These are phyloP conservation scores for Brachionus plicatilis DNA, from an alignment of 1,140 invertebrate species.

Conservation along the genomic window DNA sequence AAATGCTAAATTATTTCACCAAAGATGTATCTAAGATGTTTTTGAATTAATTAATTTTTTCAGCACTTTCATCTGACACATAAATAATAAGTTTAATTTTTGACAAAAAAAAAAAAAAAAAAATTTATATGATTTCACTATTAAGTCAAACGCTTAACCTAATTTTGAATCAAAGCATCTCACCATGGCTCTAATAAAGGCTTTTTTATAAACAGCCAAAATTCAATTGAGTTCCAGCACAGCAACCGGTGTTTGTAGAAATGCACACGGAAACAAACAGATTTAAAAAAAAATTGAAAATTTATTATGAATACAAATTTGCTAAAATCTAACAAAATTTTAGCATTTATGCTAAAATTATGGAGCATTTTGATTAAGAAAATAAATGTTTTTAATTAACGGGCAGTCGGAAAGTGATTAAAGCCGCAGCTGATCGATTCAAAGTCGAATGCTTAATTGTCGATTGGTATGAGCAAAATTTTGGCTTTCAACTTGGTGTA, in stretches of 20 bases:
- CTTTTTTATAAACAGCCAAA: not conserved
- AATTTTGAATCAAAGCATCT: not conserved
- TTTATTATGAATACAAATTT: not conserved
- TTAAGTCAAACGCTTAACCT: not conserved
- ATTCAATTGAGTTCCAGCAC: not conserved
- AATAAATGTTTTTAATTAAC: not conserved
- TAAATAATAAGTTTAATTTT: not conserved
- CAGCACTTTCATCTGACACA: not conserved
- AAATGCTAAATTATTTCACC: not conserved
- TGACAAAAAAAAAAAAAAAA: no score
- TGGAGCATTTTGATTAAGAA: not conserved
- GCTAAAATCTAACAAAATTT: not conserved
- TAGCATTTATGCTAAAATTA: not conserved
- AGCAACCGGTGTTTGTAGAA: not conserved
- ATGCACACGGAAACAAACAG: not conserved
- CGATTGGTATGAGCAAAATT: not conserved
- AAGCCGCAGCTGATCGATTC: not conserved
- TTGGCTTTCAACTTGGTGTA: not conserved
- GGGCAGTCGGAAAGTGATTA: not conserved
- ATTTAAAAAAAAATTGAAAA: no score
- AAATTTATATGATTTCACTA: not conserved
- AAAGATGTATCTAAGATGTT: not conserved
- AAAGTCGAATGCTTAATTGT: not conserved
- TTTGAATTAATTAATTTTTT: no score
- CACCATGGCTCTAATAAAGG: no score